These are phyloP conservation scores for Aldabrachelys gigantea DNA, from an alignment of 2,113 vertebrate species.

Conservation along the genomic window DNA sequence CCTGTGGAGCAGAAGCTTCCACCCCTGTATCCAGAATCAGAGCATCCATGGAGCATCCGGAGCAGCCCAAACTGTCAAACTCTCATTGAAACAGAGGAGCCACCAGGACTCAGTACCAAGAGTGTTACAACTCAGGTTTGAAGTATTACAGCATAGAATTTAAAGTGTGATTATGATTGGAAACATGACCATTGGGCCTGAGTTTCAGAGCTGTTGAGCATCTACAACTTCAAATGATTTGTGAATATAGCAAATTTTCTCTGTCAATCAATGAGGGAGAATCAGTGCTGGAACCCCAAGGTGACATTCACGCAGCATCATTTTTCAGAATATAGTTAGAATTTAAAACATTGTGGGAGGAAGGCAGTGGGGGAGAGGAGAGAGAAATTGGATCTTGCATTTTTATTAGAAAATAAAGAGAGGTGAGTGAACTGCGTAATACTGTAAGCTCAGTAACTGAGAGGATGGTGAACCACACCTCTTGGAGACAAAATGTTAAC, in stretches of 20 bases:
- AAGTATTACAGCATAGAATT: neutral
- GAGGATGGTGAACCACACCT: conserved; percentile 39
- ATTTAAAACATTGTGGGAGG: conserved; percentile 28
- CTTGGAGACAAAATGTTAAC: conserved; percentile 60
- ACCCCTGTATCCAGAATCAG: neutral
- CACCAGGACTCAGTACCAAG: neutral
- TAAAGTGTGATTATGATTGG: neutral
- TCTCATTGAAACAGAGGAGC: neutral
- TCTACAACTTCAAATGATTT: neutral
- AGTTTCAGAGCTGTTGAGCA: conserved; percentile 6
- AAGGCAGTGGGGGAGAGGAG: conserved; percentile 23
- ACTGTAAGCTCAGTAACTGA: conserved; percentile 25
- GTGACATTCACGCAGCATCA: neutral
- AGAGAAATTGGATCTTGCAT: conserved; percentile 35
- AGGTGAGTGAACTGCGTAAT: conserved; percentile 1
- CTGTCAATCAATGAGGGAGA: neutral
- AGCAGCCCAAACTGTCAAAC: neutral
- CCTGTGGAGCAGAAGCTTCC: neutral
- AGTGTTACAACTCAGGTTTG: neutral
- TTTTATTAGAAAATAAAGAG: conserved; percentile 24
- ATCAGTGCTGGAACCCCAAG: neutral
- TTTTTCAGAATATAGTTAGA: conserved; percentile 27
- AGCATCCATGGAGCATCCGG: neutral
- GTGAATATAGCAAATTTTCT: neutral
- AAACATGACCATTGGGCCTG: neutral